These are phyloP conservation scores for Lampris incognitus DNA, from an alignment of 2,113 vertebrate genomes.

Conservation along the genomic window DNA sequence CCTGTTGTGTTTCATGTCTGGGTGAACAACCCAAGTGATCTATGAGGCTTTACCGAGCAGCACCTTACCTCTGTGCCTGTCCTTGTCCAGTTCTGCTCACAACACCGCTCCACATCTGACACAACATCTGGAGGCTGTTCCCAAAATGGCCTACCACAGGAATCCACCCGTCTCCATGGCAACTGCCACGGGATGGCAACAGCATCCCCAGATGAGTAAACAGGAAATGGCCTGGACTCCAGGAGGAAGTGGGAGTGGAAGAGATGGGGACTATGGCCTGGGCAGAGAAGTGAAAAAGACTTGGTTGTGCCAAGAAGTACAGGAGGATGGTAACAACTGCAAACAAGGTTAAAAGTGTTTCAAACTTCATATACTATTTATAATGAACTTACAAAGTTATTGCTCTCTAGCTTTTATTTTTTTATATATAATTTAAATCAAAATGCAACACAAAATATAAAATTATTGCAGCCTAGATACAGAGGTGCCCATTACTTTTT, in stretches of 20 bases:
- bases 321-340: not conserved
- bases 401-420: not conserved
- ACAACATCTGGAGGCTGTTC: slow-evolving; percentile 68
- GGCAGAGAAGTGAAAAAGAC: slow-evolving; percentile 13
- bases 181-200: slow-evolving; percentile 64
- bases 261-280: slow-evolving; percentile 28
- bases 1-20: not conserved
- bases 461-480: not conserved
- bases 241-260: slow-evolving; percentile 23
- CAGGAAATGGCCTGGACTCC: slow-evolving; percentile 45
- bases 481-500: not conserved
- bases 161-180: slow-evolving; percentile 66
- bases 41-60: not conserved
- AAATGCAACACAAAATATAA: no score
- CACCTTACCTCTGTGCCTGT: slow-evolving; percentile 69
- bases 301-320: not conserved
- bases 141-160: slow-evolving; percentile 48
- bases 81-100: slow-evolving; percentile 50
- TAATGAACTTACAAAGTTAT: not conserved
- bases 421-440: not conserved
- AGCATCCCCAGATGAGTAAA: slow-evolving; percentile 70
- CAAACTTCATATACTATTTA: no score
- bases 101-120: slow-evolving; percentile 58
- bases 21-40: no score
- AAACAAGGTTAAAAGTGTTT: not conserved